Conservation (phyloP, 2,113 vertebrate genomes). For the Zapus hudsonius region DNA sequence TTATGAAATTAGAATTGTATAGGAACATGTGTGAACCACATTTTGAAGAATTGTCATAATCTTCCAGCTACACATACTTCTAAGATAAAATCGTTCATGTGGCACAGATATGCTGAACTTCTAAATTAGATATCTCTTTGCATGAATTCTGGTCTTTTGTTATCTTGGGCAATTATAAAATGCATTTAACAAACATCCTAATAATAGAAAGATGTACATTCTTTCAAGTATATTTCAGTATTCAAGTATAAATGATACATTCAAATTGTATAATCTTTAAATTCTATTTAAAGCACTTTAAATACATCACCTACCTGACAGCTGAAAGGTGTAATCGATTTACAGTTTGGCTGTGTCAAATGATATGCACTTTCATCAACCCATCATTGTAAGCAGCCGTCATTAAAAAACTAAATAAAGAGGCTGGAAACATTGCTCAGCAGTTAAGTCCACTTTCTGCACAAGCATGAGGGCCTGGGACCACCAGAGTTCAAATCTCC, state of each 20-base stretch:
- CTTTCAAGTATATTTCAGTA: no score
- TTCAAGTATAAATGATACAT: background rate
- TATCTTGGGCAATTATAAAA: slow-evolving; percentile 11
- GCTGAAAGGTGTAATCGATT: background rate
- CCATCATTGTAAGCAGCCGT: no score
- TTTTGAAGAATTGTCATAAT: no score
- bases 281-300: background rate
- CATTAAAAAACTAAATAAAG: background rate
- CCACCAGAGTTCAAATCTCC: no score
- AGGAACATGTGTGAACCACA: no score
- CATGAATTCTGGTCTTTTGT: background rate
- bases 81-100: no score
- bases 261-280: background rate
- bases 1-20: no score
- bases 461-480: no score
- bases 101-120: no score
- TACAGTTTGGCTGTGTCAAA: background rate
- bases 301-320: background rate
- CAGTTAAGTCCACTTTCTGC: no score
- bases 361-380: background rate
- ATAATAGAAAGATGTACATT: background rate
- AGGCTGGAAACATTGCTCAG: no score
- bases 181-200: background rate
- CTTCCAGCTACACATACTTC: no score
- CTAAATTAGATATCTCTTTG: background rate